Base-by-base conservation (phyloP, 2,113 vertebrate species). In the Pogona vitticeps region DNA sequence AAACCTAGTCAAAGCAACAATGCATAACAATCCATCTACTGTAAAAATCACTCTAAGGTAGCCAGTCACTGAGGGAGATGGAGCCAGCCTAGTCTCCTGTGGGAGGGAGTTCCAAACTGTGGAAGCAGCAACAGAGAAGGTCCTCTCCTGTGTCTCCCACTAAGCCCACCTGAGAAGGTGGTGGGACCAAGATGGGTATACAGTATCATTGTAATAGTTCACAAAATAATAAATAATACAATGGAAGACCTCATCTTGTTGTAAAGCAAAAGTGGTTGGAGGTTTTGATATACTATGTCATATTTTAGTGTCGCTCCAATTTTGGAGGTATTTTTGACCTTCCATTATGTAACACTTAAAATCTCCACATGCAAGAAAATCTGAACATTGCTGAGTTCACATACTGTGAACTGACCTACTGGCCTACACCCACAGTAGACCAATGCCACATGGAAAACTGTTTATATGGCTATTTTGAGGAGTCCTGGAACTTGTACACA, bases 371-470 rank as follows among this genome's bases (percentile, higher is more conserved):
- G 26, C 1, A 52, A 72, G 78, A 86, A 46, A 56, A 31, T 40
- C 3, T 84, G 59, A 18, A 75, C 86, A 61, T 78, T 71, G 33
- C 80, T 63, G n/a, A 38, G 28, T 73, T 84, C 9, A 0, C 14
- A n/a, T 20, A 26, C 76, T 86, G n/a, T 87, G 46, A 88, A 91
- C 28, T 52, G 91, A 76, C 70, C 65, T 80, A 26, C 63, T 94
- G 56, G 84, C 70, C 87, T 79, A 63, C 15, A 78, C 31, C 10
- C n/a, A 38, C 7, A 73, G 36, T 36, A 89, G 58, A 33, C 71
- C 78, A 89, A 76, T 72, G 80, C 85, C 10, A 61, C 73, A 2
- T 0, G 0, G 76, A 83, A 82, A 17, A 7, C 17, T 76, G n/a
- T 18, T 6, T 79, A 17, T 76, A 56, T 15, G 17, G 13, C 80